Evolutionary conservation across 2,888 invertebrate genomes (phyloP).

Genomic region (Tholera decimalis): DNA sequence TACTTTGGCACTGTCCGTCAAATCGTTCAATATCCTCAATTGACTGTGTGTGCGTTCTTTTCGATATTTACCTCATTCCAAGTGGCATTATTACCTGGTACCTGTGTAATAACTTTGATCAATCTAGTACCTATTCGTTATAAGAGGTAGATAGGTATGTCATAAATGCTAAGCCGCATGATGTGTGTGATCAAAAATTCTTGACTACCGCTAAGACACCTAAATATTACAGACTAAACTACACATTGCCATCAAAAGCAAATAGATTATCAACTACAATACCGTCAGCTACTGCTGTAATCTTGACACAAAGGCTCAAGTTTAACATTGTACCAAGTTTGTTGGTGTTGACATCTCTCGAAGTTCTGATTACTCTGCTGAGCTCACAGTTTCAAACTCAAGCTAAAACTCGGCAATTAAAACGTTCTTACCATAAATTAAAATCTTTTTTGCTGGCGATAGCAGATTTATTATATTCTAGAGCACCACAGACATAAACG

Average conservation of each 20-base stretch:
- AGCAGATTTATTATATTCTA: too few species aligned
- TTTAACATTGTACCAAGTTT: conserved; percentile 43
- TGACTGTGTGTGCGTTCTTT: too few species aligned
- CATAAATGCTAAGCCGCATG: too few species aligned
- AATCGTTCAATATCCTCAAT: too few species aligned
- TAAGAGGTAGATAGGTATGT: too few species aligned
- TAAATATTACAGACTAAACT: background rate
- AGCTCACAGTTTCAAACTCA: conserved; percentile 44
- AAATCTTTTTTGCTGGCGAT: background rate
- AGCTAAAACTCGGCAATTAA: conserved; percentile 50
- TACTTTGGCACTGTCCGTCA: too few species aligned
- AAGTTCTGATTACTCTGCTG: conserved; percentile 29
- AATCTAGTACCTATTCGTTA: too few species aligned
- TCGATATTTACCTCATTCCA: too few species aligned
- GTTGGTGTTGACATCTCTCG: conserved; percentile 57
- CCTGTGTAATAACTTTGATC: too few species aligned
- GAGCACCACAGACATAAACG: too few species aligned
- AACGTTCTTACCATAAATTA: conserved; percentile 37
- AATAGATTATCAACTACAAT: conserved; percentile 39
- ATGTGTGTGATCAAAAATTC: conserved; percentile 21
- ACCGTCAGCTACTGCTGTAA: conserved; percentile 17
- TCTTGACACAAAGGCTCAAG: conserved; percentile 50
- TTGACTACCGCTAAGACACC: conserved; percentile 5
- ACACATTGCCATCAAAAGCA: conserved; percentile 15
- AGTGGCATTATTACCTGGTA: too few species aligned